Percentiles rank a stretch among this genome's conserved stretches.
Conservation (phyloP, 2,888 invertebrate species). For the Eupithecia vulgata region DNA sequence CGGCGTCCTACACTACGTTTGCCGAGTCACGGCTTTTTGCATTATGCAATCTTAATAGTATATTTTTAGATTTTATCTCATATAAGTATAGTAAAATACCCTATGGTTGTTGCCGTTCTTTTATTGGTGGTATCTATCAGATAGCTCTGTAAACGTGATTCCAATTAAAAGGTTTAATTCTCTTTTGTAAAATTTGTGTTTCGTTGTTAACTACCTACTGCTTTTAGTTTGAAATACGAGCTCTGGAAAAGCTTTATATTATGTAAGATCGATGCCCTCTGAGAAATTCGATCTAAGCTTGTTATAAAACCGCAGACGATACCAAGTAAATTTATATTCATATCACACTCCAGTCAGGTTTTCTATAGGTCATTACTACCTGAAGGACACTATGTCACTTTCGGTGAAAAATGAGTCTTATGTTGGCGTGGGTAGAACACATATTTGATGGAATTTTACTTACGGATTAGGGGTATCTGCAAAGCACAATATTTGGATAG, state of each 20-base stretch:
- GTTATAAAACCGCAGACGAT: neutral
- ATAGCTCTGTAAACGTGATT: too few species aligned
- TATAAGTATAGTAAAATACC: too few species aligned
- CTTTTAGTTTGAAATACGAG: neutral
- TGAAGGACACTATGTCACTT: constrained; percentile 5
- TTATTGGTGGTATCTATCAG: too few species aligned
- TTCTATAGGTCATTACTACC: constrained; percentile 10
- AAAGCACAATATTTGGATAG: constrained; percentile 30
- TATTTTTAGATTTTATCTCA: too few species aligned
- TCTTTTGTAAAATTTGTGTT: too few species aligned
- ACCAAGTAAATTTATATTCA: constrained; percentile 3
- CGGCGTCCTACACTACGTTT: too few species aligned
- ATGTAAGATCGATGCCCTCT: neutral
- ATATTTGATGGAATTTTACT: neutral
- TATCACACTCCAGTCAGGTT: neutral
- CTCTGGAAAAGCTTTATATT: neutral
- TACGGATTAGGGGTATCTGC: constrained; percentile 7
- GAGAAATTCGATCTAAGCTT: neutral
- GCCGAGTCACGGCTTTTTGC: too few species aligned
- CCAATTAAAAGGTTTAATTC: too few species aligned
- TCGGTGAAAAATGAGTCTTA: constrained; percentile 21
- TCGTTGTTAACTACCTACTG: neutral
- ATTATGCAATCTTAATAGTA: too few species aligned
- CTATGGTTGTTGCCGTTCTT: too few species aligned
- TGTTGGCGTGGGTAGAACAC: neutral